phyloP scores from a whole-genome alignment of 2,888 invertebrate genomes.

The Lomographa bimaculata region DNA sequence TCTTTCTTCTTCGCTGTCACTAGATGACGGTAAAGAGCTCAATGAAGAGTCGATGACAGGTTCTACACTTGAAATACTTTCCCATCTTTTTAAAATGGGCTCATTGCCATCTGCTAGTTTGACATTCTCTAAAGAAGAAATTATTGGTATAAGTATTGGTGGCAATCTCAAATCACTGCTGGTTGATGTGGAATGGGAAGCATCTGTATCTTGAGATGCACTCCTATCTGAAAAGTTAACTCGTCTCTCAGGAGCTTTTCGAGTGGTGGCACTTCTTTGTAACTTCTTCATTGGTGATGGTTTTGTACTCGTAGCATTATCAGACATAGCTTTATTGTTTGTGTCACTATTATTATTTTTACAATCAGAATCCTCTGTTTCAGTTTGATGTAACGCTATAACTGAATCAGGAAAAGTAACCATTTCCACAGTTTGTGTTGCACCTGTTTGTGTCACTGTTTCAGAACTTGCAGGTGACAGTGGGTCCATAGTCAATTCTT shows the following conservation, averaged over 20 bases:
- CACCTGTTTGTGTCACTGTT: slow-evolving; percentile 41
- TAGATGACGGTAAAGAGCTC: slow-evolving; percentile 82
- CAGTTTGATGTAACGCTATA: slow-evolving; percentile 53
- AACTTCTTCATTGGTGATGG: slow-evolving; percentile 55
- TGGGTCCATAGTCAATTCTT: slow-evolving; percentile 56
- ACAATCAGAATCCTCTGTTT: slow-evolving; percentile 59
- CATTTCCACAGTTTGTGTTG: slow-evolving; percentile 51
- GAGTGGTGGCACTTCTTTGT: slow-evolving; percentile 74
- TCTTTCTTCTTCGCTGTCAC: slow-evolving; percentile 74
- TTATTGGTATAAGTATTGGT: slow-evolving; percentile 88
- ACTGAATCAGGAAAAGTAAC: slow-evolving; percentile 59
- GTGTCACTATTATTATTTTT: slow-evolving; percentile 55
- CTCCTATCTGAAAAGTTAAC: slow-evolving; percentile 80
- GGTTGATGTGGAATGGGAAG: slow-evolving; percentile 84
- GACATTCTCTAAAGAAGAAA: slow-evolving; percentile 85
- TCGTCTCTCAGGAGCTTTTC: slow-evolving; percentile 73
- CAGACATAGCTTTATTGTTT: slow-evolving; percentile 44
- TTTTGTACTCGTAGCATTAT: slow-evolving; percentile 44
- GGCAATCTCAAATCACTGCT: slow-evolving; percentile 86
- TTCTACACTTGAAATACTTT: slow-evolving; percentile 88
- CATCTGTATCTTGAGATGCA: slow-evolving; percentile 85
- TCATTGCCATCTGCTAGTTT: slow-evolving; percentile 66
- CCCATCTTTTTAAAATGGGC: slow-evolving; percentile 78
- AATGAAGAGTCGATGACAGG: slow-evolving; percentile 88
- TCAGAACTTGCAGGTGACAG: too few species aligned